Percentiles rank a stretch among this genome's conserved stretches.
Evolutionary conservation across 1,140 invertebrate genomes (phyloP).

Genomic region (Meloidogyne exigua): DNA sequence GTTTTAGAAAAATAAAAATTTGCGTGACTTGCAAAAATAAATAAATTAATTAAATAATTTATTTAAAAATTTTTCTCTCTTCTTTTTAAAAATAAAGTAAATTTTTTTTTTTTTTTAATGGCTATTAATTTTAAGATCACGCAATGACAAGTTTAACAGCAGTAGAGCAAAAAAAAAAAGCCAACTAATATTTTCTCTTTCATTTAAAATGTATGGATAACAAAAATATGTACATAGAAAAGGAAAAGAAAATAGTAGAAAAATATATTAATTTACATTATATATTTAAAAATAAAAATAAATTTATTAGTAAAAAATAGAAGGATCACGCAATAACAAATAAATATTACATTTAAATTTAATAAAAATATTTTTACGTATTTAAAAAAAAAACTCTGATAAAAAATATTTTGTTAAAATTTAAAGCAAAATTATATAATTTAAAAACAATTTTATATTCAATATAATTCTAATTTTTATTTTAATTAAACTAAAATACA

Average conservation of each 20-base stretch:
- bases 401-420: too few relatives aligned
- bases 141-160: neutral
- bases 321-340: neutral
- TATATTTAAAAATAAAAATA: too few relatives aligned
- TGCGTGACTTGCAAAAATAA: neutral
- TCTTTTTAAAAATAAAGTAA: neutral
- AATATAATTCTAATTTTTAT: neutral
- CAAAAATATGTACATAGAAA: neutral
- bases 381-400: too few relatives aligned
- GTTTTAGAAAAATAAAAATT: neutral
- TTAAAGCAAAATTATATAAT: too few relatives aligned
- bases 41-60: neutral
- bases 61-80: neutral
- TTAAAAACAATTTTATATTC: neutral
- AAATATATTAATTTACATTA: neutral
- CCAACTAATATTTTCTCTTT: too few relatives aligned
- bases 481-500: too few relatives aligned
- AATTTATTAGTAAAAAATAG: neutral
- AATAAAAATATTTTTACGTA: too few relatives aligned
- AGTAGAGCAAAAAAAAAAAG: too few relatives aligned
- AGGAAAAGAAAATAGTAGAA: neutral
- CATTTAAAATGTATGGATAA: slow-evolving; percentile 1
- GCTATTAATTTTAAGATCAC: neutral
- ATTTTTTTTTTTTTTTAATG: too few relatives aligned
- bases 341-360: neutral